Conservation (phyloP, 2,797 vertebrate species). For the Glyptemys insculpta region DNA sequence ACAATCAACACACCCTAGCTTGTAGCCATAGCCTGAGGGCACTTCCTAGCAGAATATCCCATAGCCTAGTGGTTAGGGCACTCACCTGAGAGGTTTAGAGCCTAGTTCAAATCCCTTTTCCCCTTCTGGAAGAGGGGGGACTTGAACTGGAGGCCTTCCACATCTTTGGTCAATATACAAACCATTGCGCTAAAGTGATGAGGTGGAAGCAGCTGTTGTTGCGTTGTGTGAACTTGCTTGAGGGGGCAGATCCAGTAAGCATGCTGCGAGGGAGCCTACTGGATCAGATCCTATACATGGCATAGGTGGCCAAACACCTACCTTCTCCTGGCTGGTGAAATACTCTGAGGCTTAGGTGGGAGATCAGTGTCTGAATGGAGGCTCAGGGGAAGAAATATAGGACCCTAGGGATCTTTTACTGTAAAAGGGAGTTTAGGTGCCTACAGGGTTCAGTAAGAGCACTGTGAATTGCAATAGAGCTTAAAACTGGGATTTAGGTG, state of each 20-base stretch:
- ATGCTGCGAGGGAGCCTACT: neutral
- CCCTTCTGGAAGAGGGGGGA: neutral
- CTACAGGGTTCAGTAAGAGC: neutral
- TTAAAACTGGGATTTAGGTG: neutral
- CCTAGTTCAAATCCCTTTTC: neutral
- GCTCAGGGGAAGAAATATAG: neutral
- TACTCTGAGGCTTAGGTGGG: neutral
- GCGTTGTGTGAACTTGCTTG: neutral
- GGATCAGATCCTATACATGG: neutral
- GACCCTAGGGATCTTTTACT: neutral
- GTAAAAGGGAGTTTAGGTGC: neutral
- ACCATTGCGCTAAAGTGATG: neutral
- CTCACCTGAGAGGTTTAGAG: neutral
- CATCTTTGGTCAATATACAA: neutral
- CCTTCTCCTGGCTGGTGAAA: neutral
- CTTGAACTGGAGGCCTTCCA: neutral
- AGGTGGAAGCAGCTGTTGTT: neutral
- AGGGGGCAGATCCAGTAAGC: neutral
- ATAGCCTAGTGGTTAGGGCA: neutral
- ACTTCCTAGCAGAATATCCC: neutral
- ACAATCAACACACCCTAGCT: neutral
- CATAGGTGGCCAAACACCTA: neutral
- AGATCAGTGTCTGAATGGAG: neutral
- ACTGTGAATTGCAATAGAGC: neutral
- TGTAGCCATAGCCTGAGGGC: neutral